A percentile compares a stretch with the other conserved stretches of the same genome.
These are phyloP conservation scores for Morelia viridis DNA, from an alignment of 2,797 vertebrate genomes.

Conservation along the genomic window DNA sequence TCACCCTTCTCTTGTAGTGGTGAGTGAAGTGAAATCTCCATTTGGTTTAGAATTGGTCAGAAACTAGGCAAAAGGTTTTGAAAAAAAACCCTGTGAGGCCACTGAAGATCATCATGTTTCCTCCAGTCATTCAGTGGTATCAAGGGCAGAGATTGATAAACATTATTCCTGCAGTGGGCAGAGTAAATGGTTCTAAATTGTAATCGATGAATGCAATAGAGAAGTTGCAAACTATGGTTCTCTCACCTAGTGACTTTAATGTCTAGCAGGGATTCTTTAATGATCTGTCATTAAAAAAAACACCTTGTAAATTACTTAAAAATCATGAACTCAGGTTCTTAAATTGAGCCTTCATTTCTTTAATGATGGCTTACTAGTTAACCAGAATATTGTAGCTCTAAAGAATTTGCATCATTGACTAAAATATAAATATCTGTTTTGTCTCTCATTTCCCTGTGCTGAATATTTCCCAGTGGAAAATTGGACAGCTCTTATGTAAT, in stretches of 20 bases:
- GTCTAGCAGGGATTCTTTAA: neutral
- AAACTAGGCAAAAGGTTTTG: neutral
- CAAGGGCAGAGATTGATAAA: neutral
- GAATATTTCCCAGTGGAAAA: conserved; percentile 10
- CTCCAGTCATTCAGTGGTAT: neutral
- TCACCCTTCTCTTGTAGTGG: neutral
- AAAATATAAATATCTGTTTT: neutral
- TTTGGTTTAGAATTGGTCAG: neutral
- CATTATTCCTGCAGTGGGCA: neutral
- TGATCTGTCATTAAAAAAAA: neutral
- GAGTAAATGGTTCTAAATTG: neutral
- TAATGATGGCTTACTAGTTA: neutral
- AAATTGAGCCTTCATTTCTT: neutral
- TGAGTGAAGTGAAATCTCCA: neutral
- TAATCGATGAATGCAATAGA: neutral
- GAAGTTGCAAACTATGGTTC: neutral
- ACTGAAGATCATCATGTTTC: neutral
- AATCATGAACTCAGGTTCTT: neutral
- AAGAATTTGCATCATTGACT: neutral
- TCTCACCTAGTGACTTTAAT: neutral
- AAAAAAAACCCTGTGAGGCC: neutral
- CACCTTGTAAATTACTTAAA: neutral
- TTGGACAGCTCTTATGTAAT: neutral
- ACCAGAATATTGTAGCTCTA: neutral
- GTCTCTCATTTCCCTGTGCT: neutral